Evolutionary conservation across 2,888 invertebrate species (phyloP), one percentile per base, ranked within the genome.

Genomic region (Steinernema carpocapsae): DNA sequence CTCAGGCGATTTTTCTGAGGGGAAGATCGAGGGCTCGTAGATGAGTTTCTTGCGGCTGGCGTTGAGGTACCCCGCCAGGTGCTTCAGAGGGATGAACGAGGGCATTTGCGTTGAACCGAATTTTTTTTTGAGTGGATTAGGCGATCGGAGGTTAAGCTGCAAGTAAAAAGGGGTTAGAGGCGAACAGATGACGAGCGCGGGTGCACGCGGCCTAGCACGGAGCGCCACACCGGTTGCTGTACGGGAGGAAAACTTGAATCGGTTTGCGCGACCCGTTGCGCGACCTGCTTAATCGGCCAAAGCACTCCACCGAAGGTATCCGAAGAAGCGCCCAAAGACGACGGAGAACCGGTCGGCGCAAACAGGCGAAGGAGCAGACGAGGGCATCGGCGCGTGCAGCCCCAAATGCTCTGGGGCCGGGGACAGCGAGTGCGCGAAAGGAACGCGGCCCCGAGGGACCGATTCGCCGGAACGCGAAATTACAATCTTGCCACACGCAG

Each of bases 1-100:
- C 32, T 32, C 12, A 64, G 64, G 3, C 64, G 64, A 17, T 14
- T 26, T 32, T 64, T 64, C 64, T 64, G 64, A 64, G 32, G 64
- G 64, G 64, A 64, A 64, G 64, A 64, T 64, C 26, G 32, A 32
- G 17, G 64, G 64, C 64, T 64, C 64, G 32, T 32, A 32, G 64
- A 64, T 64, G 64, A 64, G 64, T n/a, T 64, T 64, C 64, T 64
- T 64, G 64, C 64, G 64, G 37, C 64, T 64, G 17, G 64, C 64
- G 64, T 64, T 64, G 17, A 64, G 64, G 19, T 64, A 64, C 32
- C 64, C 64, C 29, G 64, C 64, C 17, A 64, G 64, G 64, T 64
- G 64, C 37, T 64, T 64, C 12, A 64, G 64, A 32, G 64, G 64
- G 14, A 64, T 64, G 64, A 64, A 64, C 64, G 64, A 64, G 29